Base-by-base conservation (phyloP, 1,140 invertebrate species). In the Drosophila novamexicana region DNA sequence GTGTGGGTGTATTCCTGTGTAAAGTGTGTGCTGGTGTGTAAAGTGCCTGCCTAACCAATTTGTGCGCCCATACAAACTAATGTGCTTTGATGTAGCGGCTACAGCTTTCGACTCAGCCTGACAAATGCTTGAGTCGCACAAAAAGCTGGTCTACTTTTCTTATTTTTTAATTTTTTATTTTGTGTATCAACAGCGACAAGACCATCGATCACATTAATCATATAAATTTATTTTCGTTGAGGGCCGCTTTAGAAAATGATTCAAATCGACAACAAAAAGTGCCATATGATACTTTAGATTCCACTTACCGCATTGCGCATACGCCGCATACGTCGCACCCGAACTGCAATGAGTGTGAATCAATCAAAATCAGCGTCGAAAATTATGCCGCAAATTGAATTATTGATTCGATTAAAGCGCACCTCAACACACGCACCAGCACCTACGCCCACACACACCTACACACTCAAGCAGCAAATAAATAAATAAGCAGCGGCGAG, bases 1-100 rank as follows among this genome's bases (percentile, higher is more conserved):
- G 37, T 45, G 18, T 44, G 32, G 10, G 64, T 47, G 57, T 54
- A 16, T 12, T 29, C 4, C 22, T 29, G 22, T 29, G 22, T 29
- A 29, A 29, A 29, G 29, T 14, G 50, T 63, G 47, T 63, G 59
- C 45, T 68, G 65, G 57, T 71, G 81, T 88, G 82, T 72, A 83
- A 88, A 86, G 83, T 89, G 79, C 83, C 79, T 68, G 83, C 83
- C 83, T 78, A 81, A 79, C 79, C 79, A 88, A 86, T 86, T 86
- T 86, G 76, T 73, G 39, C 70, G 79, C 79, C 76, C 76, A 77
- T 73, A 76, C 83, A 82, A 86, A 74, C 83, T 88, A 86, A 86
- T 77, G 66, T 70, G 76, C 84, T 88, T 86, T 89, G 83, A 88
- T 80, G 83, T 70, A 59, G 63, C 40, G 66, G 32, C 47, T 72